Percentiles rank a stretch among this genome's conserved stretches.
Conservation (phyloP, 2,797 vertebrate species). For the Scomberomorus guttatus region DNA sequence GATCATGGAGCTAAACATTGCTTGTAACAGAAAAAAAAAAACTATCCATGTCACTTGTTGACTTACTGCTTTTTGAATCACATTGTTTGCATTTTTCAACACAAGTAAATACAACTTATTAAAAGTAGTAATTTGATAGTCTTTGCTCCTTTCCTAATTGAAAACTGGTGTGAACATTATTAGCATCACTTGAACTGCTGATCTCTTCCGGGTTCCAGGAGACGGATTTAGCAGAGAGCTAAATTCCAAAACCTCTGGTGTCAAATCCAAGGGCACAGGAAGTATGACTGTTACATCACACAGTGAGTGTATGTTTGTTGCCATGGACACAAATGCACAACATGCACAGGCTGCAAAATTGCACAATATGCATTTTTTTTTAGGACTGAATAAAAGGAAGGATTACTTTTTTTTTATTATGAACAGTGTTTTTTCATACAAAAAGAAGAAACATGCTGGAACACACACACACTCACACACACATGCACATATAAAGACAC, state of each 20-base stretch:
- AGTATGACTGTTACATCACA: conserved; percentile 23
- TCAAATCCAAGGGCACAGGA: conserved; percentile 74
- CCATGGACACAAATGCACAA: conserved; percentile 54
- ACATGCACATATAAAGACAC: not conserved
- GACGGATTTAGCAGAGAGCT: conserved; percentile 73
- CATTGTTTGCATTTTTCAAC: not conserved
- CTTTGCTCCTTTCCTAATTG: not conserved
- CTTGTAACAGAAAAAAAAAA: not conserved
- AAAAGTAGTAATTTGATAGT: not conserved
- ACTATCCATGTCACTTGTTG: not conserved
- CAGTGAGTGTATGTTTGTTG: conserved; percentile 32
- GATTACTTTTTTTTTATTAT: not conserved
- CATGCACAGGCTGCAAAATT: conserved; percentile 27
- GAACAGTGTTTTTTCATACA: not conserved
- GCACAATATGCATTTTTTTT: not conserved
- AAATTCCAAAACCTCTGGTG: conserved; percentile 64
- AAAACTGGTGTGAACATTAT: conserved; percentile 15
- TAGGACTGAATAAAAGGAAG: not conserved
- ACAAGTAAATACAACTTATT: not conserved
- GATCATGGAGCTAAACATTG: too few species aligned
- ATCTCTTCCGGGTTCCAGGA: conserved; percentile 59
- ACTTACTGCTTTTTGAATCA: not conserved
- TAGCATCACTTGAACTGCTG: conserved; percentile 47
- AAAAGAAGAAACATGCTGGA: not conserved
- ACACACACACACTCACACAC: too few species aligned